A percentile compares a stretch with the other conserved stretches of the same genome.
These are phyloP conservation scores for Platycheirus albimanus DNA, from an alignment of 2,888 invertebrate genomes.

Conservation along the genomic window DNA sequence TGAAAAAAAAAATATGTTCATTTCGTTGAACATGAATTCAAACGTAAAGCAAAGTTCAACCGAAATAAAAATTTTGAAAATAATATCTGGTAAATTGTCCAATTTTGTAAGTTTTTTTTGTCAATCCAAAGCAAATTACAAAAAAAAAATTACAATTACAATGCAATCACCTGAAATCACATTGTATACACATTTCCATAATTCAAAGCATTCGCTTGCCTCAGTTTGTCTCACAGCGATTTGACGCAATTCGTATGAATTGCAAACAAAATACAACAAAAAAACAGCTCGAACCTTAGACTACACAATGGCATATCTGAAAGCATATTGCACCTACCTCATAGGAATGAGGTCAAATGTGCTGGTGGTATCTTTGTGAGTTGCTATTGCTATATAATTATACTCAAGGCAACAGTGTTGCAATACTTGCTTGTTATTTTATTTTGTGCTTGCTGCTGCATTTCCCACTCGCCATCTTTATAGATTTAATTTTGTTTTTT, in stretches of 20 bases:
- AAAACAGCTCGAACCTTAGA: slow-evolving; percentile 40
- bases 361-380: slow-evolving; percentile 62
- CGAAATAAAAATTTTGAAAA: too few relatives aligned
- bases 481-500: not conserved
- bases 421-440: slow-evolving; percentile 43
- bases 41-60: too few relatives aligned
- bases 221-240: slow-evolving; percentile 64
- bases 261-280: slow-evolving; percentile 62
- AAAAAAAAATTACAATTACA: slow-evolving; percentile 27
- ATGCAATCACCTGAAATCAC: slow-evolving; percentile 53
- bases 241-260: slow-evolving; percentile 70
- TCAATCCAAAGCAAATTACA: too few relatives aligned
- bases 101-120: too few relatives aligned
- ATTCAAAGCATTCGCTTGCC: slow-evolving; percentile 47
- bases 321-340: slow-evolving; percentile 71
- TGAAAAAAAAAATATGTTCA: too few relatives aligned
- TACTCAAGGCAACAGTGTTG: slow-evolving; percentile 67
- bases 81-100: too few relatives aligned
- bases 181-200: slow-evolving; percentile 50
- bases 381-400: slow-evolving; percentile 59
- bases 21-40: too few relatives aligned
- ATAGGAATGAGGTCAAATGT: slow-evolving; percentile 72
- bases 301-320: slow-evolving; percentile 51
- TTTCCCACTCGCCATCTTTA: slow-evolving; percentile 2
- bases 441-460: slow-evolving; percentile 14